Percentiles rank a stretch among this genome's conserved stretches.
Conservation (phyloP, 2,888 invertebrate genomes). For the Dicranocentrus wangi region DNA sequence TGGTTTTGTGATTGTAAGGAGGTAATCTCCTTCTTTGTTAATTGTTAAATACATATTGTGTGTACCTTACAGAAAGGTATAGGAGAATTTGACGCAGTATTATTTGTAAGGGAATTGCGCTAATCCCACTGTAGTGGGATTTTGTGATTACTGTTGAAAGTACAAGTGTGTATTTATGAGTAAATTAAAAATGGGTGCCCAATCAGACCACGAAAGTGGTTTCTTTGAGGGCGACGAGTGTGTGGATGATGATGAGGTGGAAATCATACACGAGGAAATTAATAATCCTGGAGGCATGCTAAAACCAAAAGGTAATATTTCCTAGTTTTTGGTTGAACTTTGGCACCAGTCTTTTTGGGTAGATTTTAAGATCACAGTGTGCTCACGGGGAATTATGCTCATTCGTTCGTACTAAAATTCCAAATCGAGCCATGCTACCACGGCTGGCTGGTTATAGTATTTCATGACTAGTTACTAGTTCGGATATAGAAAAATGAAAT, state of each 20-base stretch:
- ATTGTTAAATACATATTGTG: background rate
- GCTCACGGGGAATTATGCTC: background rate
- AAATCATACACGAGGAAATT: constrained; percentile 73
- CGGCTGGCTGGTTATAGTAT: too few species aligned
- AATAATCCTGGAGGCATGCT: constrained; percentile 67
- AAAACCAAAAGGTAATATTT: constrained; percentile 49
- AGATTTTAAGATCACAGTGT: background rate
- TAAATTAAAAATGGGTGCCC: constrained; percentile 77
- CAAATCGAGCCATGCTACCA: too few species aligned
- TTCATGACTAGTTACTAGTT: too few species aligned
- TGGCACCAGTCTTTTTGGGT: too few species aligned
- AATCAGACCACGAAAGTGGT: constrained; percentile 86
- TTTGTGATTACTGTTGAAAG: constrained; percentile 9
- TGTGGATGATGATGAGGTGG: constrained; percentile 77
- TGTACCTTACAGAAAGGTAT: too few species aligned
- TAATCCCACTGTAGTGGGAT: background rate
- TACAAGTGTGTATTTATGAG: constrained; percentile 52
- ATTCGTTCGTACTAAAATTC: too few species aligned
- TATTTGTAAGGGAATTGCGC: background rate
- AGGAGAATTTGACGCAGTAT: constrained; percentile 5
- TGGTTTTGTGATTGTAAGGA: too few species aligned
- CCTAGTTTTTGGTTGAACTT: background rate
- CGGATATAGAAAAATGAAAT: too few species aligned
- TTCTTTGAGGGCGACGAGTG: constrained; percentile 86
- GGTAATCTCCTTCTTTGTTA: too few species aligned